Evolutionary conservation across 2,888 invertebrate genomes (phyloP), one percentile per base, ranked within the genome.

Genomic region (Ryuthela nishihirai): DNA sequence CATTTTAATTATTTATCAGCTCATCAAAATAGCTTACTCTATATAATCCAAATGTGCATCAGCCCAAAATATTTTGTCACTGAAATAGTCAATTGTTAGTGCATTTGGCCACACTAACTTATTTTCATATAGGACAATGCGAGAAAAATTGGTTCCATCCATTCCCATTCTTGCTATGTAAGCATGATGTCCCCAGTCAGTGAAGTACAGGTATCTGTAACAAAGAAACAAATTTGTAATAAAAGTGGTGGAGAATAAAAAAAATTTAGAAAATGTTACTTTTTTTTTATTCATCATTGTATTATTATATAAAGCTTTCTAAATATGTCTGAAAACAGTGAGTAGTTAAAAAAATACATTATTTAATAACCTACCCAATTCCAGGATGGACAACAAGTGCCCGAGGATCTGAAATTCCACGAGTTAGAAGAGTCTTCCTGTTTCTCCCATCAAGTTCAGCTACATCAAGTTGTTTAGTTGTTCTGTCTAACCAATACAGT

Each of bases 51-150:
- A 80, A 76, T 97, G 97, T 67, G 98, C 98, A 74, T 99, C 99
- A 0, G 97, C 98, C 88, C 91, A 99, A 77, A 91, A 98, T 39
- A 99, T 83, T 69, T 88, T 82, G 68, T 97, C 91, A 0, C 95
- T 91, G 72, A 95, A 91, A 74, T 92, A 97, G 72, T 99, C 98
- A 55, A 99, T 85, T 0, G 98, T 91, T 15, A 99, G 74, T 1
- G 97, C 98, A 74, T 99, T 99, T 0, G 98, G 98, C 99, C 99
- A 99, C 0, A 95, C 95, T 44, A 98, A 87, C 70, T 93, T 93
- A 67, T 94, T 84, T 70, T 92, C 89, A 84, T 91, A 90, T 20
- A 87, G 89, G 15, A 97, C 78, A 65, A 98, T 89, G 48, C 87
- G 81, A 0, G 87, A 87, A 69, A 89, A 87, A 70, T 91, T 89